These are phyloP conservation scores for Condylura cristata DNA, from an alignment of 2,113 vertebrate species.

Conservation along the genomic window DNA sequence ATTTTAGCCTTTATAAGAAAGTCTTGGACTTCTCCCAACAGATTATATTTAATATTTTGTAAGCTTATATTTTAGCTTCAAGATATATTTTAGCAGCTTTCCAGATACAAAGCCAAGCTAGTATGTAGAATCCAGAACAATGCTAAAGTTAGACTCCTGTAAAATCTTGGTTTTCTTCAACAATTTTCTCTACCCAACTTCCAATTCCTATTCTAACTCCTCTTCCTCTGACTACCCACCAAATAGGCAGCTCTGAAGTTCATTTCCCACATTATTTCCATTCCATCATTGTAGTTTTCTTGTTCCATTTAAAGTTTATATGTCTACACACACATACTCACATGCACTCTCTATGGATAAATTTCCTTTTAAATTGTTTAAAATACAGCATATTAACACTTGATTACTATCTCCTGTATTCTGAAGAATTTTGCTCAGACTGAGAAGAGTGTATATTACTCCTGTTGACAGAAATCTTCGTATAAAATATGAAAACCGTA, in stretches of 20 bases:
- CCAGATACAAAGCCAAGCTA: neutral
- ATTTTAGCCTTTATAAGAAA: conserved; percentile 54
- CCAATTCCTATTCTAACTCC: neutral
- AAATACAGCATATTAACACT: conserved; percentile 19
- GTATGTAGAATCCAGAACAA: neutral
- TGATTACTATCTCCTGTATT: conserved; percentile 5
- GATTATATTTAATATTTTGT: conserved; percentile 10
- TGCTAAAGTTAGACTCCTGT: neutral
- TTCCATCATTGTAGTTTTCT: conserved; percentile 4
- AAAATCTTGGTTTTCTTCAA: neutral
- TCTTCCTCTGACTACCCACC: neutral
- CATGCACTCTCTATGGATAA: neutral
- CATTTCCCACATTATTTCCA: neutral
- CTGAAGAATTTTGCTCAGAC: neutral
- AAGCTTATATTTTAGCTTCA: neutral
- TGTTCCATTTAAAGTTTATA: neutral
- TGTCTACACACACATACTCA: neutral
- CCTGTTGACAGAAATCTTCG: neutral
- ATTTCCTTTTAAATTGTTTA: conserved; percentile 7
- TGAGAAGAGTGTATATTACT: neutral
- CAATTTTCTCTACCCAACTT: neutral
- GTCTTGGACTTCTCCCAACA: neutral
- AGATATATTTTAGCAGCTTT: neutral
- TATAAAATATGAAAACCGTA: conserved; percentile 36
- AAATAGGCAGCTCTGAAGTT: neutral